Percentiles rank a stretch among this genome's conserved stretches.
Conservation (phyloP, 2,113 vertebrate species). For the Erinaceus europaeus region DNA sequence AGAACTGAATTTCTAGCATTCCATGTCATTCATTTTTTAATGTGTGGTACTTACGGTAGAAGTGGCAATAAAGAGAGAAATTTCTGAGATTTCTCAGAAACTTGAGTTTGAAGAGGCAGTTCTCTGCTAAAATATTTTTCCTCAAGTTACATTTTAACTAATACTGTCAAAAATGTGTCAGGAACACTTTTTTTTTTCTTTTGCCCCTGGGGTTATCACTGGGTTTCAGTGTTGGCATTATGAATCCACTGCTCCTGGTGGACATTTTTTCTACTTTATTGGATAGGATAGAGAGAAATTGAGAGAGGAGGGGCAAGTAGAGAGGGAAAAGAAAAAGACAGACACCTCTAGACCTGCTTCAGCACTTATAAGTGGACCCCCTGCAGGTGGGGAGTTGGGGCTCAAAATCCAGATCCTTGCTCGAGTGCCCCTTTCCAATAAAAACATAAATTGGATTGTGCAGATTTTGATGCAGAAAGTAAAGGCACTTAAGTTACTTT, state of each 20-base stretch:
- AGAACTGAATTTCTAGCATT: neutral
- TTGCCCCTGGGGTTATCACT: no score
- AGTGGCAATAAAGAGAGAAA: neutral
- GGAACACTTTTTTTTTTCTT: constrained; percentile 3
- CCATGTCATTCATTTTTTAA: neutral
- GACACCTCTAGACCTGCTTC: no score
- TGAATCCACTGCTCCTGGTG: no score
- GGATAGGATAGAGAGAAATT: no score
- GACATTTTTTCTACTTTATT: no score
- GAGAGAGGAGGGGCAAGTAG: no score
- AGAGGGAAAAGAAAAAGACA: no score
- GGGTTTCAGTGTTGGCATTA: no score
- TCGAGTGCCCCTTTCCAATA: neutral
- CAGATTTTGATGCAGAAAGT: constrained; percentile 7
- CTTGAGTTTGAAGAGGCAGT: constrained; percentile 24
- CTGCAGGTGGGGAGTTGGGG: no score
- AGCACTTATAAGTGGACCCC: no score
- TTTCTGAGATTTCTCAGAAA: constrained; percentile 40
- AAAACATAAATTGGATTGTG: neutral
- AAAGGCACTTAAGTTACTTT: neutral
- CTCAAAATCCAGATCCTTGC: no score
- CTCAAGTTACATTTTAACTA: neutral
- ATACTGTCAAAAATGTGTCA: neutral
- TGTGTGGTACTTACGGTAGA: neutral
- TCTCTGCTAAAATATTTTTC: constrained; percentile 20